Percentiles rank a stretch among this genome's conserved stretches.
Evolutionary conservation across 2,113 vertebrate genomes (phyloP).

Genomic region (Engraulis encrasicolus): DNA sequence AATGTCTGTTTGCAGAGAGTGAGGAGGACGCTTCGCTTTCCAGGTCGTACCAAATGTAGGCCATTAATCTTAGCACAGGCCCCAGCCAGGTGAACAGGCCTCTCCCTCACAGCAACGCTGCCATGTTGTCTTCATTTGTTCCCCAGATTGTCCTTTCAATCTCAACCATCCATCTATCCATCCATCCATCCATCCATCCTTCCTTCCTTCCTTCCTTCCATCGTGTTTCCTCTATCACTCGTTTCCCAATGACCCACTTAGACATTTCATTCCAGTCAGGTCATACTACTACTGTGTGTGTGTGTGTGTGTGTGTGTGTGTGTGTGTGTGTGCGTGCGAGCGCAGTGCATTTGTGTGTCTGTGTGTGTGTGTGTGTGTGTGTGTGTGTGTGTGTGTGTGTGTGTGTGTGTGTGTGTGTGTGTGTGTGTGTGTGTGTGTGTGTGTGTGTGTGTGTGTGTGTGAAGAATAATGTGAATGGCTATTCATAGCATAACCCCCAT

Average conservation of each 20-base stretch:
- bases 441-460: too few relatives aligned
- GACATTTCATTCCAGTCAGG: neutral
- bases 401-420: too few relatives aligned
- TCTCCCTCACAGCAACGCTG: constrained; percentile 48
- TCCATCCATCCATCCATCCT: constrained; percentile 2
- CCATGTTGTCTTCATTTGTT: constrained; percentile 50
- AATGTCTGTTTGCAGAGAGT: neutral
- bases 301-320: too few relatives aligned
- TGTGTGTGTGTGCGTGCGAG: too few relatives aligned
- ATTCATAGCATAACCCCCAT: neutral
- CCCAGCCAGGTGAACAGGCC: constrained; percentile 40
- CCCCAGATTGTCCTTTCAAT: constrained; percentile 55
- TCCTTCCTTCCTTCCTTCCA: neutral
- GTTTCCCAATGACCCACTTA: neutral
- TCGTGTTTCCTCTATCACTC: constrained; percentile 2
- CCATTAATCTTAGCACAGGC: constrained; percentile 52
- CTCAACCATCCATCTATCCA: constrained; percentile 24
- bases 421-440: too few relatives aligned
- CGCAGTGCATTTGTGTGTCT: too few relatives aligned
- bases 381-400: too few relatives aligned
- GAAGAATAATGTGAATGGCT: neutral
- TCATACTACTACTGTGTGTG: neutral
- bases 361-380: too few relatives aligned
- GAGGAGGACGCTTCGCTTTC: neutral
- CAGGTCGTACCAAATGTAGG: constrained; percentile 34